These are phyloP conservation scores for Mya arenaria DNA, from an alignment of 1,140 invertebrate species.

Conservation along the genomic window DNA sequence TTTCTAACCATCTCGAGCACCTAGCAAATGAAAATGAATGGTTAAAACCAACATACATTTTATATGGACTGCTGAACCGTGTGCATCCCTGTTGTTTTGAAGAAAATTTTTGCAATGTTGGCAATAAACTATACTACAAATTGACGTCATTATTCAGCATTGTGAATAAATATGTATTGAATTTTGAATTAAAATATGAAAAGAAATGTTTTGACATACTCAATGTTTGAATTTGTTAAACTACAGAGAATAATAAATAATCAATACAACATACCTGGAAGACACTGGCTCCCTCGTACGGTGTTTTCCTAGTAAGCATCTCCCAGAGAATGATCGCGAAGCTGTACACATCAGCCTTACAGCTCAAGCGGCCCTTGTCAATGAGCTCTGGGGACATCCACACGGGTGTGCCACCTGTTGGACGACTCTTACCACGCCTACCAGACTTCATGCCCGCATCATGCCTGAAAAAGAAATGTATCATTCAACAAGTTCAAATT, in stretches of 20 bases:
- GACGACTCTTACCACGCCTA: conserved; percentile 56
- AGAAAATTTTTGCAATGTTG: too few relatives aligned
- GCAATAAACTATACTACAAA: too few relatives aligned
- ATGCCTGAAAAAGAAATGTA: conserved; percentile 74
- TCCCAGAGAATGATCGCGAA: conserved; percentile 99
- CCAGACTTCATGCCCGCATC: conserved; percentile 69
- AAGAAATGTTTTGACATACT: too few relatives aligned
- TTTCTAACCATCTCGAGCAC: conserved; percentile 71
- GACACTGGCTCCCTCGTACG: conserved; percentile 90
- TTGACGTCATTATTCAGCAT: too few relatives aligned
- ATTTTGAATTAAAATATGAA: too few relatives aligned
- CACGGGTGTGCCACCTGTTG: conserved; percentile 60
- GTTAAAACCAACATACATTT: neutral
- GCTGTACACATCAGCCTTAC: conserved; percentile 95
- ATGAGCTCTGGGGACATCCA: conserved; percentile 79
- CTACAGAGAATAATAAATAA: too few relatives aligned
- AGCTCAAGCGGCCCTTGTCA: conserved; percentile 72
- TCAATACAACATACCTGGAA: conserved; percentile 70
- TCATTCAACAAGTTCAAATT: too few relatives aligned
- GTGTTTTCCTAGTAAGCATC: conserved; percentile 95
- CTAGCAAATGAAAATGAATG: conserved; percentile 47
- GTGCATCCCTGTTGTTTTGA: too few relatives aligned
- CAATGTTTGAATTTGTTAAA: too few relatives aligned
- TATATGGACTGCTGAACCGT: too few relatives aligned
- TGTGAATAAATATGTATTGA: too few relatives aligned